Evolutionary conservation across 2,888 invertebrate genomes (phyloP), one percentile per base, ranked within the genome.

Genomic region (Onchidella celtica): DNA sequence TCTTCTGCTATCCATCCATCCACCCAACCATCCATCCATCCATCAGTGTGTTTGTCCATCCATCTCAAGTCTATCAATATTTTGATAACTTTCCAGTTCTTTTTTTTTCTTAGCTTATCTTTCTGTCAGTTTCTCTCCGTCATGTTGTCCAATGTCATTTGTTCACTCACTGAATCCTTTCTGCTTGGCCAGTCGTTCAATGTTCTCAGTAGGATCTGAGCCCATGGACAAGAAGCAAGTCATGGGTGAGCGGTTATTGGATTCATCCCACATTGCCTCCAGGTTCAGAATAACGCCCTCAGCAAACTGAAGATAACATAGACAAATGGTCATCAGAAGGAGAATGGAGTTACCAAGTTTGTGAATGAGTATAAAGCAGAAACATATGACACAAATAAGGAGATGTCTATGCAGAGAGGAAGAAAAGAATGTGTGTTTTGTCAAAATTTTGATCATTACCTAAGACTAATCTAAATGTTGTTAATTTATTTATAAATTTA

Each of bases 171-270:
- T 95, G 81, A 97, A 96, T 89, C 96, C 96, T 93, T 97, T 97
- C 76, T 95, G 94, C 94, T 98, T 98, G 0, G 98, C 97, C 70
- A 98, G 94, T 14, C 95, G 94, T 61, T 96, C 96, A 85, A 99
- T 97, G 94, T 98, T 97, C 14, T 97, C 96, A n/a, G 98, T 98
- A 1, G 99, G 99, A 94, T 99, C 99, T 0, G 98, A 98, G 0
- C 99, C 98, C 89, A 97, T 98, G 0, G 98, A 98, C 27, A 99
- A 94, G 88, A 99, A 96, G 89, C 98, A 98, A 87, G 98, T 96
- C 32, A 99, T 95, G 0, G 99, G 99, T 0, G 97, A 96, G 40
- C 96, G 95, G 0, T 96, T 96, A 92, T 97, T 97, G 0, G 98
- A 97, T 93, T 99, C 99, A 36, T 95, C 94, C 97, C 97, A 97